phyloP scores from a whole-genome alignment of 2,113 vertebrate genomes.

The Tonatia bakeri region DNA sequence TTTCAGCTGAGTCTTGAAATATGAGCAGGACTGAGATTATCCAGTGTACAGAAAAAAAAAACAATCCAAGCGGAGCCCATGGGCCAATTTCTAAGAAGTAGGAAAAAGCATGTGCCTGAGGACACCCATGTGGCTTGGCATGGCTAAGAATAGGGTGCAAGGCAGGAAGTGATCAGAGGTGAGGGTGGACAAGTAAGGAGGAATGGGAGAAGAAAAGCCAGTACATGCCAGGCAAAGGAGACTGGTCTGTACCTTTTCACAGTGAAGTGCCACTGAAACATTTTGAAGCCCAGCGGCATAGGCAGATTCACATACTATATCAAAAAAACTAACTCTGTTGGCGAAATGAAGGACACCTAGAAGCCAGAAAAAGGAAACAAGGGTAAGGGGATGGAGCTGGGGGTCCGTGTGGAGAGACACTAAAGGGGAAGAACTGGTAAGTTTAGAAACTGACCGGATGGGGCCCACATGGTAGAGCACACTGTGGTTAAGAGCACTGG shows the following conservation, averaged over 20 bases:
- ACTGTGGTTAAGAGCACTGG: neutral
- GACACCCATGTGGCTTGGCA: neutral
- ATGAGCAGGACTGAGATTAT: neutral
- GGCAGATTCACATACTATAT: neutral
- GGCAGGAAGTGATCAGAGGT: neutral
- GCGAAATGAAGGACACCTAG: neutral
- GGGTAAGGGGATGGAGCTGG: neutral
- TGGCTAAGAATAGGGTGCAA: neutral
- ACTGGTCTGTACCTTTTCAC: neutral
- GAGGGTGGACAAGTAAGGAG: neutral
- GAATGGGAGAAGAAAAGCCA: neutral
- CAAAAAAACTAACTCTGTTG: neutral
- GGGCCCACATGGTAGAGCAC: neutral
- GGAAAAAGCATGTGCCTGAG: neutral
- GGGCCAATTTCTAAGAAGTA: neutral
- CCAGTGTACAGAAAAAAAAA: neutral
- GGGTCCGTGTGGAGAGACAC: neutral
- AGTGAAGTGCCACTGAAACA: neutral
- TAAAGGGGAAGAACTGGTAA: neutral
- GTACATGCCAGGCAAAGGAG: neutral
- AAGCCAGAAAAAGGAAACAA: neutral
- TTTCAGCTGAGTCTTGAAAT: neutral
- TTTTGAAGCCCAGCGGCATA: neutral
- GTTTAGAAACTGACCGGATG: neutral
- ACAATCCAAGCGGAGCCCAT: neutral